Base-by-base conservation (phyloP, 2,113 vertebrate genomes). In the Diglossa brunneiventris region DNA sequence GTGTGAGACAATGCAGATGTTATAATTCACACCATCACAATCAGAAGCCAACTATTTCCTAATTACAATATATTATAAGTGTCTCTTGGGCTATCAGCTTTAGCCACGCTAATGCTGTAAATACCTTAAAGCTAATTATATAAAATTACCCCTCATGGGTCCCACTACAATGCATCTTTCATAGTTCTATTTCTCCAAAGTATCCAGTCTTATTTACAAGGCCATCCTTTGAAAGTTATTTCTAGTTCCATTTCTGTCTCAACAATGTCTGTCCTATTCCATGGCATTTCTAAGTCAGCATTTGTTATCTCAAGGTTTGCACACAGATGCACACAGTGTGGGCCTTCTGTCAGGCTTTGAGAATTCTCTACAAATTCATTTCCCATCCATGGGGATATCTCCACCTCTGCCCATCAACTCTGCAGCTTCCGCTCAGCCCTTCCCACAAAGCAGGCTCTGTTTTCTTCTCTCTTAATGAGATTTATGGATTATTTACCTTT, bases 381-480 rank as follows among this genome's bases (percentile, higher is more conserved):
- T 26, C n/a, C n/a, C n/a, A 61, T 16, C 35, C 23, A 61, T 1
- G 4, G 26, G 20, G 50, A 4, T 70, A 24, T 20, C 20, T 5
- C 35, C 24, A 1, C 7, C 35, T 6, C n/a, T 4, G 49, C 58
- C 22, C 7, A 3, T 0, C 47, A 2, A 15, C 28, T 22, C 66
- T 4, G 3, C 47, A 14, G 37, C 21, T 39, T 16, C 28, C 1
- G 24, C 56, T 37, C 7, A 1, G 8, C 39, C 28, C 27, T 35
- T 5, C n/a, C 50, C 46, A 0, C 21, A 8, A 0, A 10, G 5
- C 18, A 1, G 17, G 12, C 37, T 14, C 22, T 1, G 17, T 1
- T 49, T n/a, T 17, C n/a, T 6, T 0, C 2, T 9, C 23, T 15
- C 31, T 0, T 7, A 24, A 2, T 0, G 6, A 21, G 5, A 13